These are phyloP conservation scores for Epizoanthus rinbou DNA, from an alignment of 92 coral and sea anemone species.

Conservation along the genomic window DNA sequence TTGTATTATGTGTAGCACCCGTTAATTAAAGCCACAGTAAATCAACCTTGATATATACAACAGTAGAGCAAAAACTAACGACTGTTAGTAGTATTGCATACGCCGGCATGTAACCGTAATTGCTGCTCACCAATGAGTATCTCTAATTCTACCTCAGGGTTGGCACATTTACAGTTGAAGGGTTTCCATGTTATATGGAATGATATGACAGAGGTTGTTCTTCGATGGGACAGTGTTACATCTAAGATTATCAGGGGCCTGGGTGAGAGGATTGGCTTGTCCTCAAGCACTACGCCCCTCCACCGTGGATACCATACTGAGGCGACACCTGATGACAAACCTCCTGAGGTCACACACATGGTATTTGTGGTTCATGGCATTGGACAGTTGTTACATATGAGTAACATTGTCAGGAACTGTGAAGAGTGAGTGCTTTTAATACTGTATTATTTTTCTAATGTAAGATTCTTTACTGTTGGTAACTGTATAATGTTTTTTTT, in stretches of 20 bases:
- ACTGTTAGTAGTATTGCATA: too few relatives aligned
- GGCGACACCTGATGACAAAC: constrained; percentile 72
- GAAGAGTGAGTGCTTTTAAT: constrained; percentile 76
- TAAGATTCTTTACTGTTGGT: too few relatives aligned
- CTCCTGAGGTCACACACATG: constrained; percentile 87
- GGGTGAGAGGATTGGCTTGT: constrained; percentile 81
- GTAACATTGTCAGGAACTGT: constrained; percentile 85
- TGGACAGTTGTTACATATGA: constrained; percentile 92
- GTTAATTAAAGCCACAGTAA: too few relatives aligned
- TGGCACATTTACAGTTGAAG: constrained; percentile 76
- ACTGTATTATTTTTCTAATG: too few relatives aligned
- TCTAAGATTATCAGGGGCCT: constrained; percentile 96
- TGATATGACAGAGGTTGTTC: constrained; percentile 87
- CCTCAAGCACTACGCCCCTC: constrained; percentile 70
- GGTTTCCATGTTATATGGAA: constrained; percentile 94
- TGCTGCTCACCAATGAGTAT: background rate
- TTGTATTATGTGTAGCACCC: too few relatives aligned
- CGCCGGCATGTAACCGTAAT: too few relatives aligned
- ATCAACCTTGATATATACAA: too few relatives aligned
- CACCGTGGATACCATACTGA: constrained; percentile 94
- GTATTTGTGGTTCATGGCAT: constrained; percentile 98
- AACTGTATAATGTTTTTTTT: too few relatives aligned
- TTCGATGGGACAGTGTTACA: constrained; percentile 91
- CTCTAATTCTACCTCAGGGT: constrained; percentile 46
- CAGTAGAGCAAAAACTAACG: too few relatives aligned